Evolutionary conservation across 2,888 invertebrate genomes (phyloP).

Genomic region (Dorcus parallelipipedus): DNA sequence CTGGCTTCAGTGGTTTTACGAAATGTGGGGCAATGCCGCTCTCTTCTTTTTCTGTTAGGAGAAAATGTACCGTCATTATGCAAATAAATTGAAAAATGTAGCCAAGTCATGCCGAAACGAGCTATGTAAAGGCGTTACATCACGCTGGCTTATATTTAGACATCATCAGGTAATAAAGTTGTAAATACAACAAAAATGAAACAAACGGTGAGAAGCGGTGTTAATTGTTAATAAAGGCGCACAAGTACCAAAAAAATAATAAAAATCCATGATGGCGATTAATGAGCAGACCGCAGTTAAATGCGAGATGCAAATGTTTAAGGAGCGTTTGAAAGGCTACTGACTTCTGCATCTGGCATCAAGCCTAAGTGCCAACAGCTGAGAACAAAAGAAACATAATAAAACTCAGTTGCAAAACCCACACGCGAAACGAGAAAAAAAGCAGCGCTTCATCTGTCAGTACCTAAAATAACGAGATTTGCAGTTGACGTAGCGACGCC

Average conservation of each 20-base stretch:
- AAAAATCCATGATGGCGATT: conserved; percentile 8
- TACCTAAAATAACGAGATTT: conserved; percentile 70
- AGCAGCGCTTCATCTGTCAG: conserved; percentile 18
- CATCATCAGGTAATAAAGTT: no score
- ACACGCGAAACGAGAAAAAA: conserved; percentile 3
- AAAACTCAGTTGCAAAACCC: neutral
- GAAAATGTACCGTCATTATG: no score
- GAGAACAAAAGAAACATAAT: conserved; percentile 10
- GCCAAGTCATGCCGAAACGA: no score
- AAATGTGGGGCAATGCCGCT: conserved; percentile 66
- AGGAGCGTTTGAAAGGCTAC: conserved; percentile 18
- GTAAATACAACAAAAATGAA: no score
- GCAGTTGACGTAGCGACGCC: conserved; percentile 76
- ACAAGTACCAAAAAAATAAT: conserved; percentile 1
- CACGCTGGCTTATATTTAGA: no score
- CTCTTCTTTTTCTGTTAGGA: conserved; percentile 62
- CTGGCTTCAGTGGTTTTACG: conserved; percentile 62
- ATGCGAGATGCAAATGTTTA: conserved; percentile 3
- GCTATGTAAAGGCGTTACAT: no score
- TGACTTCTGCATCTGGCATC: conserved; percentile 19
- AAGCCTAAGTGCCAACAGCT: conserved; percentile 17
- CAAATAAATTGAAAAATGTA: no score
- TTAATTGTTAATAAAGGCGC: no score
- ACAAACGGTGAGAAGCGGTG: no score
- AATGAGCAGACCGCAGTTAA: neutral